Conservation (phyloP, 1,140 invertebrate species). For the Asobara japonica region DNA sequence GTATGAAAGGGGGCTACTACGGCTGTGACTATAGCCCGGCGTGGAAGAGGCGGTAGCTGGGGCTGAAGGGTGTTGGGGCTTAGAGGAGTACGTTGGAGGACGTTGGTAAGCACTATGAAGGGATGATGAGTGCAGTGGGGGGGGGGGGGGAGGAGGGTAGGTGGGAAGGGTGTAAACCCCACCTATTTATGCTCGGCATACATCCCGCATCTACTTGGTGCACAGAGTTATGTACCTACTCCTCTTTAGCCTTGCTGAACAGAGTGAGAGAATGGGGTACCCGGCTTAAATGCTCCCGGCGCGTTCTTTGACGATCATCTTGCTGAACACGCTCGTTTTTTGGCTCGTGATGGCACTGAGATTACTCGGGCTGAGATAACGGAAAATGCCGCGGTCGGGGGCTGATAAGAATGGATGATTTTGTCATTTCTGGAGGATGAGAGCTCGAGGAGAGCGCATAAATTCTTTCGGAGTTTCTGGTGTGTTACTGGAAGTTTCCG, state of each 20-base stretch:
- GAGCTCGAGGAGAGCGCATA: no score
- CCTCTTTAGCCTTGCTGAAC: conserved; percentile 19
- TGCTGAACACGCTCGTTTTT: conserved; percentile 19
- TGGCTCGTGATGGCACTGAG: neutral
- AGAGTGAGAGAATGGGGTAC: neutral
- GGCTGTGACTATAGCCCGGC: no score
- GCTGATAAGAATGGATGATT: neutral
- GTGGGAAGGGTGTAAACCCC: no score
- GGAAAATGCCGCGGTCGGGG: neutral
- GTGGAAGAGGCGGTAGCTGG: no score
- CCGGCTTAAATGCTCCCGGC: conserved; percentile 28
- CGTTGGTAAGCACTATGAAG: conserved; percentile 1
- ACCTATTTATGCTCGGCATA: conserved; percentile 31
- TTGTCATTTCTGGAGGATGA: no score
- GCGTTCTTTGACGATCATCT: conserved; percentile 33
- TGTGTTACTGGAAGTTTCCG: no score
- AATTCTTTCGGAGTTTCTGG: no score
- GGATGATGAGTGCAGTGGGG: neutral
- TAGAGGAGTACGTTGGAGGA: conserved; percentile 19
- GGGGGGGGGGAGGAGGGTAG: neutral
- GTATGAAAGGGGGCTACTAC: no score
- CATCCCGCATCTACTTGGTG: conserved; percentile 32
- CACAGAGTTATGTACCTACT: conserved; percentile 30
- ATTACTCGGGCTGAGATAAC: neutral
- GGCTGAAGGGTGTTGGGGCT: conserved; percentile 1